phyloP scores from a whole-genome alignment of 2,888 invertebrate species.

The Microplitis deprimator region DNA sequence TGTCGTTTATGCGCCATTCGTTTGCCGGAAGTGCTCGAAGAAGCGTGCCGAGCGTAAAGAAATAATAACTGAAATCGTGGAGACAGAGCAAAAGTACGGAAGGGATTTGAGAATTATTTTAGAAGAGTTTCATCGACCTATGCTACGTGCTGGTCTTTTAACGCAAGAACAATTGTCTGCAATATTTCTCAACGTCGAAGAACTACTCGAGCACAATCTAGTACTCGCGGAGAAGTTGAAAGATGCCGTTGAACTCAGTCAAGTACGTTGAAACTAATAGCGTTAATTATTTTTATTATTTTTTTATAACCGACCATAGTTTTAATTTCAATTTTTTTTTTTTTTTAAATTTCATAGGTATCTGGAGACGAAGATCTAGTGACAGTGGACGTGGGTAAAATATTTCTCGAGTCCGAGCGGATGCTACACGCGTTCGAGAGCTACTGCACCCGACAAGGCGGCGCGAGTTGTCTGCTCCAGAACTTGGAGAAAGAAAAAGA shows the following conservation, averaged over 20 bases:
- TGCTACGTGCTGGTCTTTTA: conserved; percentile 91
- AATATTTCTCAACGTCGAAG: conserved; percentile 94
- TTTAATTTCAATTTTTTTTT: neutral
- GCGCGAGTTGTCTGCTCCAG: conserved; percentile 88
- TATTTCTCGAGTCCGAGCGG: conserved; percentile 90
- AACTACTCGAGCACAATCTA: conserved; percentile 89
- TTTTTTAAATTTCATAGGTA: conserved; percentile 55
- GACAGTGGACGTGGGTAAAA: conserved; percentile 91
- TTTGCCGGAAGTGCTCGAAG: conserved; percentile 91
- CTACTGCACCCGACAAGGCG: conserved; percentile 94
- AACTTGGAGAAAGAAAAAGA: conserved; percentile 96
- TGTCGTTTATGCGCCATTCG: conserved; percentile 82
- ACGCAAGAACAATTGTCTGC: conserved; percentile 92
- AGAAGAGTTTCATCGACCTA: conserved; percentile 94
- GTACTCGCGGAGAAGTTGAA: conserved; percentile 88
- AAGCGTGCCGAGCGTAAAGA: conserved; percentile 92
- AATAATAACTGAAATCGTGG: conserved; percentile 94
- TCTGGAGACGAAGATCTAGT: conserved; percentile 81
- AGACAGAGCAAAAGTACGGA: conserved; percentile 96
- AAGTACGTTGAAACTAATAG: conserved; percentile 53
- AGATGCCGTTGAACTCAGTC: conserved; percentile 88
- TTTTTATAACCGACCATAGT: neutral
- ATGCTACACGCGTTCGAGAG: conserved; percentile 96
- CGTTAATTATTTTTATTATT: no score
- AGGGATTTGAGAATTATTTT: conserved; percentile 92